Base-by-base conservation (phyloP, 2,113 vertebrate genomes). In the Malurus alboscapulatus region DNA sequence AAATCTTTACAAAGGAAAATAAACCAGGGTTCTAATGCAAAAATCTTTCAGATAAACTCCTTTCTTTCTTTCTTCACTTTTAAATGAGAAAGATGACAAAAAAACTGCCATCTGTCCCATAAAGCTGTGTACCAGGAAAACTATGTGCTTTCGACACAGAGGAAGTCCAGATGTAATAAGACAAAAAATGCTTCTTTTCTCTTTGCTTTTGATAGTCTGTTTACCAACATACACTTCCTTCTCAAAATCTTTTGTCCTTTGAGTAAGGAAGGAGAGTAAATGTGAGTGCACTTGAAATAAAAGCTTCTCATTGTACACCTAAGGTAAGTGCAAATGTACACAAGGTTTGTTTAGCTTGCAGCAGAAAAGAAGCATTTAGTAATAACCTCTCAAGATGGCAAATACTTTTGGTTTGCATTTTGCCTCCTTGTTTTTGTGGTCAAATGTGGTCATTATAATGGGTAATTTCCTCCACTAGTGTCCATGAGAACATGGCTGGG, bases 401-500 rank as follows among this genome's bases (percentile, higher is more conserved):
- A 95, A 97, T 66, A 95, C n/a, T 47, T 75, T 75, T 86, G 48
- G 71, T 93, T 97, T 96, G 92, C 73, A 82, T 94, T 87, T 76
- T 93, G 32, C 17, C 45, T 87, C 36, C 61, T 34, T 84, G 36
- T 66, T 87, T 71, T 4, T 74, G 42, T 88, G 34, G 38, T 38
- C 76, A 96, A 86, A 96, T 88, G 66, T 94, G 74, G 11, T 30
- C 48, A 75, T 91, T 85, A 93, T 80, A 93, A 95, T 44, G 54
- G 34, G 27, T 58, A 26, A 44, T 92, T 96, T 87, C 73, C 69
- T 96, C 92, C 92, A 68, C 58, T 75, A 38, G 75, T 92, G 59
- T 58, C 24, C 40, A 57, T 54, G 89, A 93, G 58, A 95, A 77
- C 80, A 42, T 57, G 54, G 82, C 58, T 92, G 61, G 73, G 26